These are phyloP conservation scores for Brachionus koreanus DNA, from an alignment of 1,140 invertebrate genomes.

Conservation along the genomic window DNA sequence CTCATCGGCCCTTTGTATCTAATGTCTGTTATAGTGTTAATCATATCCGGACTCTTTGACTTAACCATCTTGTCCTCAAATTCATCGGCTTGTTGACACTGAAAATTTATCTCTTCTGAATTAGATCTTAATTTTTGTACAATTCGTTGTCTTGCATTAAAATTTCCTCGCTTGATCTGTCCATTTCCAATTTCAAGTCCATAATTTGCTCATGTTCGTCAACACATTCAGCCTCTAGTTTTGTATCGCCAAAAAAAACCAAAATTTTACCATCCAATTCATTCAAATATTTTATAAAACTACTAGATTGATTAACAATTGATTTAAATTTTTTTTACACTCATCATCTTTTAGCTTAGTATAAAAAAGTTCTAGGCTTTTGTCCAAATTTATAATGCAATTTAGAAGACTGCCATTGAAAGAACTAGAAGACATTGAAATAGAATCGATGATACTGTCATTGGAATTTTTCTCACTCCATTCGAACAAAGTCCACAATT, in stretches of 20 bases:
- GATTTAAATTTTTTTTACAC: neutral
- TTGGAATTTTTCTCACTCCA: conserved; percentile 25
- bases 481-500: neutral
- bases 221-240: neutral
- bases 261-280: neutral
- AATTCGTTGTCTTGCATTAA: conserved; percentile 37
- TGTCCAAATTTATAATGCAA: conserved; percentile 29
- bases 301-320: neutral
- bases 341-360: neutral
- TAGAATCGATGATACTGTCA: conserved; percentile 29
- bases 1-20: conserved; percentile 37
- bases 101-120: neutral
- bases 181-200: neutral
- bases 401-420: neutral
- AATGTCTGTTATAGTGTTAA: conserved; percentile 7
- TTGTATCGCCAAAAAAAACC: neutral
- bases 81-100: neutral
- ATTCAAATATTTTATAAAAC: conserved; percentile 19
- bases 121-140: conserved; percentile 9
- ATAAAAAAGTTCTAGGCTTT: neutral
- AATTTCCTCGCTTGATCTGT: neutral
- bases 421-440: neutral
- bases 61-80: neutral
- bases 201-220: neutral
- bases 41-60: neutral